phyloP scores from a whole-genome alignment of 2,113 vertebrate genomes.

The Hyla sarda region DNA sequence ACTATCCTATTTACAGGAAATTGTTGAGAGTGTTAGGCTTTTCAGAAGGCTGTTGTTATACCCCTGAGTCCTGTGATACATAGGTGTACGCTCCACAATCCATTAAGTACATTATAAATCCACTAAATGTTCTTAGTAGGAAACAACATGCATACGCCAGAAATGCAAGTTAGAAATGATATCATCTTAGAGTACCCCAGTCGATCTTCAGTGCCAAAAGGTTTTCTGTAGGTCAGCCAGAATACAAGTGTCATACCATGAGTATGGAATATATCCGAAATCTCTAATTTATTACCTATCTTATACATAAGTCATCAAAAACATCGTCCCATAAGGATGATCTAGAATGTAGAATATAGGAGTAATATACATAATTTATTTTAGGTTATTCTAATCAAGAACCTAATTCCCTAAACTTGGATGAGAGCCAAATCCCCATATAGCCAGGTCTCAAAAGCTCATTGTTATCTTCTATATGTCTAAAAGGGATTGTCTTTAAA shows the following conservation, averaged over 20 bases:
- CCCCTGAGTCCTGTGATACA: conserved; percentile 42
- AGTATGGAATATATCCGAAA: conserved; percentile 9
- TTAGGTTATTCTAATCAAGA: not conserved
- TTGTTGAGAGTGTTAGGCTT: conserved; percentile 33
- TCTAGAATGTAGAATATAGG: not conserved
- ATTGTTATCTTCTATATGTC: not conserved
- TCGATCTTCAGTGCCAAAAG: not conserved
- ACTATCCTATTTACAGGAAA: conserved; percentile 38
- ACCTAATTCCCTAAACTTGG: not conserved
- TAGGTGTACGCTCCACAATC: conserved; percentile 42
- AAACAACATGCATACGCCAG: not conserved
- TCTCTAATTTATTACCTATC: not conserved
- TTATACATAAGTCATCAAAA: not conserved
- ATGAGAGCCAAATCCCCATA: not conserved
- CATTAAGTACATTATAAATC: conserved; percentile 45
- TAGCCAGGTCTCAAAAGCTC: not conserved
- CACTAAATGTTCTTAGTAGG: conserved; percentile 2
- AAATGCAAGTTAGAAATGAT: conserved; percentile 22
- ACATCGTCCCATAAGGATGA: not conserved
- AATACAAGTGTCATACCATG: not conserved
- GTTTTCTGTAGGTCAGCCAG: conserved; percentile 24
- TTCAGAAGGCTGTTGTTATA: conserved; percentile 32
- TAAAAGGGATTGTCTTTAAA: no score
- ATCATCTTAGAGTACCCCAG: conserved; percentile 6
- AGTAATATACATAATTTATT: not conserved